Evolutionary conservation across 2,888 invertebrate genomes (phyloP), one percentile per base, ranked within the genome.

Genomic region (Prostheceraeus crozeri): DNA sequence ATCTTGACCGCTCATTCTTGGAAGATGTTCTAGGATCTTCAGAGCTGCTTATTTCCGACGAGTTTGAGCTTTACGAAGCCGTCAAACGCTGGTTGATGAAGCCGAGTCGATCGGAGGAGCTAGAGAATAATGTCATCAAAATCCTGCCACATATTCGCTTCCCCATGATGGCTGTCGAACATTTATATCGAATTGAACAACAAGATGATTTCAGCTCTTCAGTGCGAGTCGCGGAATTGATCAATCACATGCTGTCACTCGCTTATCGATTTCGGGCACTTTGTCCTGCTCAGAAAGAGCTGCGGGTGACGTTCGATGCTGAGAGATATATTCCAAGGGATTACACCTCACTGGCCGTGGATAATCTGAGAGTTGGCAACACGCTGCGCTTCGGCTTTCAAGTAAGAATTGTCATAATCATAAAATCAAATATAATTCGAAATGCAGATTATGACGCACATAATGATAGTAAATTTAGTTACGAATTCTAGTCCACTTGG

Each of bases 201-300:
- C n/a, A n/a, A n/a, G n/a, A n/a, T n/a, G n/a, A n/a, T n/a, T n/a
- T n/a, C n/a, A 10, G n/a, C 8, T 10, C 33, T 33, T 10, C 33
- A 10, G 8, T 33, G 8, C 58, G 71, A 1, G 57, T 74, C 10
- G 64, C 67, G 6, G 65, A 67, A 11, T 66, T 75, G 25, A 66
- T 75, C n/a, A 68, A 71, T 35, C 67, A 69, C n/a, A n/a, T n/a
- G n/a, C n/a, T n/a, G n/a, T n/a, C n/a, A n/a, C n/a, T n/a, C 51
- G 75, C 76, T 1, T 75, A 76, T 65, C 67, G 76, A 31, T 76
- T 71, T 64, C 67, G 75, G 10, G 71, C 75, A 0, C 67, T 75
- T 3, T 76, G 75, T 60, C 74, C 74, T 11, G 60, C 67, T 14
- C 72, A 72, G 61, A 51, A 48, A 19, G 65, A 67, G 2, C 67